Percentiles rank a stretch among this genome's conserved stretches.
phyloP scores from a whole-genome alignment of 2,888 invertebrate species.

The Hirudinaria manillensis region DNA sequence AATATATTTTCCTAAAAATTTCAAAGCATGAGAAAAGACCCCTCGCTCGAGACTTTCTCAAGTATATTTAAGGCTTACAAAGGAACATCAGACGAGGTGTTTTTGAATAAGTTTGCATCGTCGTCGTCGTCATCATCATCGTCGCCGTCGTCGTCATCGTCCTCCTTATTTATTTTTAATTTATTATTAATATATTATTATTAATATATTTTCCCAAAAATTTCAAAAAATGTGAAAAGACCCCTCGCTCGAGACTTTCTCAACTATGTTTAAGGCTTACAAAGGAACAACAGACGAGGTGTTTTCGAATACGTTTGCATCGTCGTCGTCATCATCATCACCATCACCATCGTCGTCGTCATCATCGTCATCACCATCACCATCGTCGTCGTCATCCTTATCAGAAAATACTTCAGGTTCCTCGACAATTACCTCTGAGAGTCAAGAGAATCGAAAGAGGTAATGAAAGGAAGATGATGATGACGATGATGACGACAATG shows the following conservation, averaged over 20 bases:
- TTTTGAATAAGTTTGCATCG: not conserved
- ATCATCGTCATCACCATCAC: no score
- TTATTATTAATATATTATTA: no score
- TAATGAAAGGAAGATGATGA: no score
- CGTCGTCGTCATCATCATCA: no score
- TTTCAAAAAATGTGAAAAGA: not conserved
- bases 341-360: no score
- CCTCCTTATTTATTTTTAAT: no score
- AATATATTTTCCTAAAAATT: not conserved
- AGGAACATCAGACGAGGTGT: not conserved
- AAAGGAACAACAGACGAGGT: not conserved
- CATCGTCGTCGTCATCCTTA: no score
- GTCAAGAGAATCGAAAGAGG: no score
- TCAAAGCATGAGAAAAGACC: slow-evolving; percentile 12
- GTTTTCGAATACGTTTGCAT: not conserved
- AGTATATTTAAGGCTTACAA: not conserved
- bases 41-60: not conserved
- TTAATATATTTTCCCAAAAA: not conserved
- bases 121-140: no score
- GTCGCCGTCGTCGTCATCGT: no score
- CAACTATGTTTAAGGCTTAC: not conserved
- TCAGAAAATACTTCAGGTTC: no score
- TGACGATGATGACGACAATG: not conserved
- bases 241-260: not conserved
- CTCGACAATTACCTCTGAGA: no score